phyloP scores from a whole-genome alignment of 2,113 vertebrate species.

The Dasypus novemcinctus region DNA sequence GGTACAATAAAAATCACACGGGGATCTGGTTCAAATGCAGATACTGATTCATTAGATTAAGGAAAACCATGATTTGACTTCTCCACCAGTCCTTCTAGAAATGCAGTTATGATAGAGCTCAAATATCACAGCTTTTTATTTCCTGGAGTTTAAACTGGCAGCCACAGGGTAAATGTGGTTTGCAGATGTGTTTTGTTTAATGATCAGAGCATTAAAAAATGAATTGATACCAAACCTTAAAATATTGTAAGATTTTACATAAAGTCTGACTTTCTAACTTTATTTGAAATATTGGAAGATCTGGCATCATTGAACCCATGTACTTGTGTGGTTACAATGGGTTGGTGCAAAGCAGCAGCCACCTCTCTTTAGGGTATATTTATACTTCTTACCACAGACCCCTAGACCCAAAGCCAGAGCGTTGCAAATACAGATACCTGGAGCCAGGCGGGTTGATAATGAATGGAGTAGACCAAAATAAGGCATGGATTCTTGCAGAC shows the following conservation, averaged over 20 bases:
- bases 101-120: neutral
- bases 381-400: neutral
- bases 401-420: neutral
- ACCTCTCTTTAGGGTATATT: neutral
- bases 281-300: neutral
- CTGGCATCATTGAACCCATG: neutral
- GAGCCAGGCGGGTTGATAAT: neutral
- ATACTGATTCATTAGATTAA: no score
- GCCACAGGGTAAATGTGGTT: neutral
- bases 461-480: neutral
- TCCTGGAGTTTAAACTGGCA: neutral
- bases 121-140: neutral
- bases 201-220: neutral
- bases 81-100: neutral
- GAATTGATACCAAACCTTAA: neutral
- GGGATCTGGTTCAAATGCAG: no score
- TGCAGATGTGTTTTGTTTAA: neutral
- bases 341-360: neutral
- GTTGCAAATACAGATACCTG: neutral
- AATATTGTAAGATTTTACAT: neutral
- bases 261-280: neutral
- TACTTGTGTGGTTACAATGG: neutral
- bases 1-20: no score
- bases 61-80: neutral
- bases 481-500: neutral